These are phyloP conservation scores for Yponomeuta sedellus DNA, from an alignment of 2,888 invertebrate species.

Conservation along the genomic window DNA sequence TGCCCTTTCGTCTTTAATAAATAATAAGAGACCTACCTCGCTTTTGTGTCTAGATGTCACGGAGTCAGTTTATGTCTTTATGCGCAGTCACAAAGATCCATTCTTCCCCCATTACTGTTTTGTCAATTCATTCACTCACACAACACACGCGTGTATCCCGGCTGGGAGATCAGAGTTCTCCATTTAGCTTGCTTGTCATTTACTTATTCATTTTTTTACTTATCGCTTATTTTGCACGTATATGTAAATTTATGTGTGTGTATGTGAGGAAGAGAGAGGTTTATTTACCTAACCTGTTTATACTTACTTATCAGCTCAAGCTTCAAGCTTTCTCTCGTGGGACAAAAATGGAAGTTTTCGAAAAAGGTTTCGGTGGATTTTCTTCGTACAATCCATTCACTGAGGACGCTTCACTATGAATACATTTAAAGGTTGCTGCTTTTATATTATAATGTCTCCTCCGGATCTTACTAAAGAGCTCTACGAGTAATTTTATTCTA, in stretches of 20 bases:
- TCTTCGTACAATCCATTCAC: conserved; percentile 31
- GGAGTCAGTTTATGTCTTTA: neutral
- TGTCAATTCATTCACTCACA: neutral
- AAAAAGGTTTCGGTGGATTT: conserved; percentile 36
- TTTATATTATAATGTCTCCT: conserved; percentile 18
- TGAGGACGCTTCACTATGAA: conserved; percentile 41
- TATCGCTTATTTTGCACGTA: neutral
- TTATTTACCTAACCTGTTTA: conserved; percentile 46
- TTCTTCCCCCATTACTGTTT: neutral
- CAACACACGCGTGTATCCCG: too few relatives aligned
- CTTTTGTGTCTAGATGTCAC: neutral
- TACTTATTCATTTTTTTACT: neutral
- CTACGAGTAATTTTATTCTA: conserved; percentile 13
- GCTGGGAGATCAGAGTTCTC: too few relatives aligned
- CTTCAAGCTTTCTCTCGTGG: conserved; percentile 27
- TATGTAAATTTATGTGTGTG: neutral
- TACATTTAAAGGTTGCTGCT: conserved; percentile 45
- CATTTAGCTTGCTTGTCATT: too few relatives aligned
- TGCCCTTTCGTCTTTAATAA: neutral
- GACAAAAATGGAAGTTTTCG: conserved; percentile 36
- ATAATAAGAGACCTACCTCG: neutral
- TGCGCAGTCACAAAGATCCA: neutral
- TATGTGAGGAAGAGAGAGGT: conserved; percentile 22
- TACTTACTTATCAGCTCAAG: conserved; percentile 21
- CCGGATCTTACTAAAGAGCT: conserved; percentile 20